Base-by-base conservation (phyloP, 2,113 vertebrate species). In the Ariopsis seemanni region DNA sequence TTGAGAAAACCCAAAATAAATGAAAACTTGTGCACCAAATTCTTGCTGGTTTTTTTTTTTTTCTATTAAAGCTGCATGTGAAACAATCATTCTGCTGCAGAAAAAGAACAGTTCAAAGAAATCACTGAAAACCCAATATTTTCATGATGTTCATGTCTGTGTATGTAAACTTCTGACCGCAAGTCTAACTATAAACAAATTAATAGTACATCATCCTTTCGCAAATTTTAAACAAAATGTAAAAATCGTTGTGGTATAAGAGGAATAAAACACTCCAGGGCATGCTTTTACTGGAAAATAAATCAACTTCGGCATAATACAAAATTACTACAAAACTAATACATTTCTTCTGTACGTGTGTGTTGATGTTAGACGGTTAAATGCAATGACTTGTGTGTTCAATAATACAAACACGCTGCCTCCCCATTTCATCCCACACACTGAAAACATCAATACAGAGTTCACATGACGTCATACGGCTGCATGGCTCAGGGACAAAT, bases 381-480 rank as follows among this genome's bases (percentile, higher is more conserved):
- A 75, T 25, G 72, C 48, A 52, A 52, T 20, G 2, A 79, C 52
- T n/a, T 79, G 75, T 57, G 75, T 27, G 75, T 55, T 79, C 75
- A 48, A 48, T 82, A 82, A 62, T 62, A 81, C 79, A 82, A 20
- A 34, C 57, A 48, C 30, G 25, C 11, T 82, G 57, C 30, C 82
- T 48, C 50, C 25, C 69, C 50, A 83, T 63, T 30, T 84, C 85
- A 69, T 14, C 63, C 83, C 63, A 83, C 55, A 87, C 78, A 83
- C 53, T 69, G 50, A 85, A 79, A 90, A 87, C 14, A 42, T 89
- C 89, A 90, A 89, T 89, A 90, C 53, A 65, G 88, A 77, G 86
- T 27, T 78, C 88, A 84, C 60, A 82, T 90, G 86, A 89, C 83
- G 86, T 88, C 79, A 89, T 34, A 57, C 12, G 42, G 65, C 88